phyloP scores from a whole-genome alignment of 1,140 invertebrate species.

The Scylla paramamosain region DNA sequence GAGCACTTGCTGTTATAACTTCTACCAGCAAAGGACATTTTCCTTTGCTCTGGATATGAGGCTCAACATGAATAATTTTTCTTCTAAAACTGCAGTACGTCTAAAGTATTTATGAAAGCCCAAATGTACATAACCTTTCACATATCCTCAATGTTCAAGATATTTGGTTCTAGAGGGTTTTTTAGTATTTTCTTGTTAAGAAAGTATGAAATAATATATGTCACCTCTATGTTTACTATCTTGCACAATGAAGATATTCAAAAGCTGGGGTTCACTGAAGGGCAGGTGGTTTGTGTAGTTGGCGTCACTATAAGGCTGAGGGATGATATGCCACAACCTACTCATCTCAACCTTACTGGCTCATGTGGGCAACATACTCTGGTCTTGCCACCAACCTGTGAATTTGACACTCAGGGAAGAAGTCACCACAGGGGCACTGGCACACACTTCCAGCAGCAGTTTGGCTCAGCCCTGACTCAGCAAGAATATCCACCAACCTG shows the following conservation, averaged over 20 bases:
- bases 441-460: not conserved
- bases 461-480: not conserved
- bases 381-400: conserved; percentile 63
- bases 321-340: conserved; percentile 75
- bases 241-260: conserved; percentile 40
- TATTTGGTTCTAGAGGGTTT: conserved; percentile 15
- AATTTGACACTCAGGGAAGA: conserved; percentile 72
- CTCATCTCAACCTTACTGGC: conserved; percentile 70
- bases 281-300: conserved; percentile 47
- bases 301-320: conserved; percentile 70
- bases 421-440: conserved; percentile 51
- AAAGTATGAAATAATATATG: conserved; percentile 46
- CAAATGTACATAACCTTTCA: not conserved
- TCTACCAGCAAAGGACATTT: conserved; percentile 26
- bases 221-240: not conserved
- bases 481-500: conserved; percentile 18
- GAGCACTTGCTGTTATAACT: conserved; percentile 39
- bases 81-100: not conserved
- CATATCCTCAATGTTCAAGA: conserved; percentile 18
- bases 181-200: conserved; percentile 25
- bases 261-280: conserved; percentile 14
- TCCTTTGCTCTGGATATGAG: not conserved
- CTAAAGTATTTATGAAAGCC: conserved; percentile 36
- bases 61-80: not conserved
- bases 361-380: conserved; percentile 43